Evolutionary conservation across 2,888 invertebrate species (phyloP).

Genomic region (Helobdella robusta): DNA sequence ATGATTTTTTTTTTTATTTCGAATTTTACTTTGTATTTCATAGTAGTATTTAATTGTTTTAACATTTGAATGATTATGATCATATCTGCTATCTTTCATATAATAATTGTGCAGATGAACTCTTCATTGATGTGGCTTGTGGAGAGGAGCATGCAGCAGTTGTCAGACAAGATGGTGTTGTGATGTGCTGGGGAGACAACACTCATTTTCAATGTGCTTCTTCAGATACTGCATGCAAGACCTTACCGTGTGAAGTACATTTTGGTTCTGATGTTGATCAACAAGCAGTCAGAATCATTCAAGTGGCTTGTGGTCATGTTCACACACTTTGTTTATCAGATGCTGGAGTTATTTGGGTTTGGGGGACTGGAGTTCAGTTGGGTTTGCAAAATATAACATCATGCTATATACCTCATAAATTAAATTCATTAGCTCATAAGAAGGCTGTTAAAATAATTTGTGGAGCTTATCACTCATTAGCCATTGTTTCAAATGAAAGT

Average conservation of each 20-base stretch:
- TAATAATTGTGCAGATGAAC: not conserved
- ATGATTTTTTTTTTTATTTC: not conserved
- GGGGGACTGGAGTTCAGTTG: slow-evolving; percentile 45
- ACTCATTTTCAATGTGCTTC: slow-evolving; percentile 57
- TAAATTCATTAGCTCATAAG: slow-evolving; percentile 39
- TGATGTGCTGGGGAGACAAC: slow-evolving; percentile 48
- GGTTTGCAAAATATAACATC: slow-evolving; percentile 37
- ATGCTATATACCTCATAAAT: slow-evolving; percentile 36
- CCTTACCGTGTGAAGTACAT: not conserved
- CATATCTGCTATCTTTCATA: not conserved
- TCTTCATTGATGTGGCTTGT: slow-evolving; percentile 61
- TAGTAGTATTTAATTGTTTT: not conserved
- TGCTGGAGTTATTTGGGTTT: slow-evolving; percentile 44
- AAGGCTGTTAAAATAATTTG: slow-evolving; percentile 41
- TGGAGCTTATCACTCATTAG: slow-evolving; percentile 44
- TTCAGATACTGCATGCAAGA: slow-evolving; percentile 9
- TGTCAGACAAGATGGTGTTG: slow-evolving; percentile 40
- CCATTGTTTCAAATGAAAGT: slow-evolving; percentile 36
- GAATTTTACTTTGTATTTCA: not conserved
- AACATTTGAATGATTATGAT: not conserved
- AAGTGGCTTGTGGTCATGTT: slow-evolving; percentile 39
- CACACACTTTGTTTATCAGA: slow-evolving; percentile 44
- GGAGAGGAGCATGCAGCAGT: slow-evolving; percentile 59
- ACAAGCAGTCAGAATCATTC: slow-evolving; percentile 16
- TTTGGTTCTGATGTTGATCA: slow-evolving; percentile 13